These are phyloP conservation scores for Coendou prehensilis DNA, from an alignment of 2,797 vertebrate genomes.

Conservation along the genomic window DNA sequence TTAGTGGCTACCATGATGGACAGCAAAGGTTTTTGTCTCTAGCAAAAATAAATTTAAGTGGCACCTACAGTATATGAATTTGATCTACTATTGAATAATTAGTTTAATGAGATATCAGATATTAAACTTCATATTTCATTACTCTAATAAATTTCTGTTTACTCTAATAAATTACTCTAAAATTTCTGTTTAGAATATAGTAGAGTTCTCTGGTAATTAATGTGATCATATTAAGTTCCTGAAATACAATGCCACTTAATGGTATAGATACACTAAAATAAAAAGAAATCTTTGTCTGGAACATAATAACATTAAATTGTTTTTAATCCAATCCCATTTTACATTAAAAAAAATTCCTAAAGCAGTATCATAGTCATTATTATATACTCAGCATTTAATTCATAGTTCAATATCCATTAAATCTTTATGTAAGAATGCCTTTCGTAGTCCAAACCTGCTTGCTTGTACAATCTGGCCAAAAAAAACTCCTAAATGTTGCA, in stretches of 20 bases:
- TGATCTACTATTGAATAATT: neutral
- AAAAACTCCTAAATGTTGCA: conserved; percentile 52
- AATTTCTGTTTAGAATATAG: conserved; percentile 9
- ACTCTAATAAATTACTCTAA: conserved; percentile 57
- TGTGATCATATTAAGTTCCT: neutral
- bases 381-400: neutral
- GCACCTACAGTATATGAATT: neutral
- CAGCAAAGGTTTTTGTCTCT: neutral
- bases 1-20: neutral
- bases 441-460: conserved; percentile 34
- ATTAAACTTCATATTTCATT: conserved; percentile 46
- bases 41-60: conserved; percentile 28
- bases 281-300: conserved; percentile 6
- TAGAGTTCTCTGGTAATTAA: neutral
- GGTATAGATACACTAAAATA: neutral
- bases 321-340: neutral
- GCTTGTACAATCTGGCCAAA: conserved; percentile 29
- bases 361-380: neutral
- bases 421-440: neutral
- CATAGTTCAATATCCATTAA: neutral
- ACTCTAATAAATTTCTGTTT: conserved; percentile 13
- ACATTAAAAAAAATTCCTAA: neutral
- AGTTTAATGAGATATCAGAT: neutral
- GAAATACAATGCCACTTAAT: conserved; percentile 5
- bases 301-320: neutral